These are phyloP conservation scores for Pluvialis apricaria DNA, from an alignment of 2,113 vertebrate species.

Conservation along the genomic window DNA sequence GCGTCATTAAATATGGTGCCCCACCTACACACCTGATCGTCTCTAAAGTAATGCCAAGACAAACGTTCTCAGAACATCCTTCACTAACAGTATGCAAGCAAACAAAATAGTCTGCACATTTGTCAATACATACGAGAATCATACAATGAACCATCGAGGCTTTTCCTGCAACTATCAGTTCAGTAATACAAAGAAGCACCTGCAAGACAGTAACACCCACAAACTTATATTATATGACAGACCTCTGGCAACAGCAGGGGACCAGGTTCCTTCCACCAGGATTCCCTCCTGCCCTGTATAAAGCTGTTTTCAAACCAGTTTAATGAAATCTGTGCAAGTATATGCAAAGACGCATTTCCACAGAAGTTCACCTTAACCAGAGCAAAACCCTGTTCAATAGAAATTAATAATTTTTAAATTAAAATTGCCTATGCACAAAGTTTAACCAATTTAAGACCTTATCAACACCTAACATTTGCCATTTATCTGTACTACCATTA, in stretches of 20 bases:
- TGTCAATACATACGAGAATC: accelerated
- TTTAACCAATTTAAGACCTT: background rate
- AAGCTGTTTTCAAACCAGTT: background rate
- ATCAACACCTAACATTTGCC: background rate
- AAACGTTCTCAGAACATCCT: accelerated
- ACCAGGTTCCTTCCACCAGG: background rate
- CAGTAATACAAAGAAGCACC: background rate
- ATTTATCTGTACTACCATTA: background rate
- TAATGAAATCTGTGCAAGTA: background rate
- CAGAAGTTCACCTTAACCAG: background rate
- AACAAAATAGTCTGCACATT: accelerated
- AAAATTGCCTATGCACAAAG: background rate
- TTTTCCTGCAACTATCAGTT: background rate
- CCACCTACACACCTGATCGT: accelerated
- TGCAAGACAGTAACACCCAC: accelerated
- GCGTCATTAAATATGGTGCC: background rate
- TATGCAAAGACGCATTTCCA: background rate
- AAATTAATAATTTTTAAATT: background rate
- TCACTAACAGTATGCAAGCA: background rate
- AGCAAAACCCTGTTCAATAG: background rate
- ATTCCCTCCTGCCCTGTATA: background rate
- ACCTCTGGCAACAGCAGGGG: background rate
- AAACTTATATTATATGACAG: accelerated
- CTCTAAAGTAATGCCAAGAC: accelerated
- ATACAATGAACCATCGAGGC: accelerated